These are phyloP conservation scores for Drosophila equinoxialis DNA, from an alignment of 1,140 invertebrate species.

Conservation along the genomic window DNA sequence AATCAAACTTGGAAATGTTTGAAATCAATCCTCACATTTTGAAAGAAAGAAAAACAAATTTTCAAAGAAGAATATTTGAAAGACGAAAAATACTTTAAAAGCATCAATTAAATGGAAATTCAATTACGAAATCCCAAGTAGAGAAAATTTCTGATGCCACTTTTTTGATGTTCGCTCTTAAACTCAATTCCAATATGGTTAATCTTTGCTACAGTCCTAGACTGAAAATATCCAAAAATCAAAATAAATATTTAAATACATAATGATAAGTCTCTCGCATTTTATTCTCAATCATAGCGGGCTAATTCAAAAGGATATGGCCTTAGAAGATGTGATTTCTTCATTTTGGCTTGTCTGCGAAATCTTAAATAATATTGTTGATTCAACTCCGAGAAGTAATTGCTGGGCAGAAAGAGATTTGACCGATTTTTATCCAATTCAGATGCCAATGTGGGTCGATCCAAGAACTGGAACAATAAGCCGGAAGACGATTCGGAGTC, in stretches of 20 bases:
- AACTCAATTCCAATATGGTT: not conserved
- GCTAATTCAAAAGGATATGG: slow-evolving; percentile 56
- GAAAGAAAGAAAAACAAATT: no score
- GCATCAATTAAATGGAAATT: no score
- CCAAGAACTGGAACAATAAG: slow-evolving; percentile 50
- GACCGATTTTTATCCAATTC: slow-evolving; percentile 41
- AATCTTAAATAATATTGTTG: slow-evolving; percentile 65
- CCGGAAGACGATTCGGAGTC: slow-evolving; percentile 28
- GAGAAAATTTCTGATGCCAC: no score
- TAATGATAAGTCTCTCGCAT: not conserved
- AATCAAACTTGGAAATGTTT: no score
- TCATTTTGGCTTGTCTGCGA: slow-evolving; percentile 25
- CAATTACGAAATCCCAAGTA: no score
- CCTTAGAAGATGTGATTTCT: slow-evolving; percentile 1
- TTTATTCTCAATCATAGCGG: slow-evolving; percentile 40
- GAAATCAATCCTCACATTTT: no score
- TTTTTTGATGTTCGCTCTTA: no score
- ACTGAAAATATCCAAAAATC: not conserved
- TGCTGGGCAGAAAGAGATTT: slow-evolving; percentile 49
- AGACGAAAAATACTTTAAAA: no score
- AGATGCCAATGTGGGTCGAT: slow-evolving; percentile 23
- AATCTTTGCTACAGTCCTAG: not conserved
- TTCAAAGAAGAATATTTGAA: no score
- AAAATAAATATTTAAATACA: not conserved
- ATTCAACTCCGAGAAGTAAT: slow-evolving; percentile 64